phyloP scores from a whole-genome alignment of 2,797 vertebrate genomes.

The Lutjanus campechanus region DNA sequence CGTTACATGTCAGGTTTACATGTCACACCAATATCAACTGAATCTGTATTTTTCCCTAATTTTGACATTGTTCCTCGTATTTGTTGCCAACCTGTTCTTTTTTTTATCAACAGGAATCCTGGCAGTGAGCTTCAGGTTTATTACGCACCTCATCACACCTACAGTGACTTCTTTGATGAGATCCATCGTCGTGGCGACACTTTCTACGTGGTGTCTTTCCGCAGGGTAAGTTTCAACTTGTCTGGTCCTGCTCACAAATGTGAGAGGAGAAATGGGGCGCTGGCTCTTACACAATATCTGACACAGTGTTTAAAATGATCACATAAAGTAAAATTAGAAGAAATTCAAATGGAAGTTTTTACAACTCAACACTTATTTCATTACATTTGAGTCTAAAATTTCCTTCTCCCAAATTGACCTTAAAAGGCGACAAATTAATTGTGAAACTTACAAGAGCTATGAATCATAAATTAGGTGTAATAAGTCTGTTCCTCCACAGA shows the following conservation, averaged over 20 bases:
- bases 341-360: slow-evolving; percentile 3
- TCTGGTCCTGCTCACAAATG: background rate
- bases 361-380: slow-evolving; percentile 21
- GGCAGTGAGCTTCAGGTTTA: slow-evolving; percentile 95
- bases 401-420: background rate
- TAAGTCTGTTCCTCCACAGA: slow-evolving; percentile 9
- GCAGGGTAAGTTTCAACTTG: slow-evolving; percentile 88
- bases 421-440: slow-evolving; percentile 28
- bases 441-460: background rate
- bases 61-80: background rate
- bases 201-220: slow-evolving; percentile 97
- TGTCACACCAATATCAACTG: background rate
- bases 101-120: slow-evolving; percentile 81
- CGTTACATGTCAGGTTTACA: background rate
- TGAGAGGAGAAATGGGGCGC: background rate
- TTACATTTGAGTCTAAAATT: slow-evolving; percentile 15
- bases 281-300: slow-evolving; percentile 7
- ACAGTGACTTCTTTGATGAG: slow-evolving; percentile 94
- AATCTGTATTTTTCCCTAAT: background rate
- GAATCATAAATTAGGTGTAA: slow-evolving; percentile 22
- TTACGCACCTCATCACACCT: slow-evolving; percentile 91
- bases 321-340: background rate
- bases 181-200: slow-evolving; percentile 93
- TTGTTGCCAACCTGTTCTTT: background rate
- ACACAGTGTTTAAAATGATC: background rate